Base-by-base conservation (phyloP, 2,888 invertebrate species). In the Zeuzera pyrina region DNA sequence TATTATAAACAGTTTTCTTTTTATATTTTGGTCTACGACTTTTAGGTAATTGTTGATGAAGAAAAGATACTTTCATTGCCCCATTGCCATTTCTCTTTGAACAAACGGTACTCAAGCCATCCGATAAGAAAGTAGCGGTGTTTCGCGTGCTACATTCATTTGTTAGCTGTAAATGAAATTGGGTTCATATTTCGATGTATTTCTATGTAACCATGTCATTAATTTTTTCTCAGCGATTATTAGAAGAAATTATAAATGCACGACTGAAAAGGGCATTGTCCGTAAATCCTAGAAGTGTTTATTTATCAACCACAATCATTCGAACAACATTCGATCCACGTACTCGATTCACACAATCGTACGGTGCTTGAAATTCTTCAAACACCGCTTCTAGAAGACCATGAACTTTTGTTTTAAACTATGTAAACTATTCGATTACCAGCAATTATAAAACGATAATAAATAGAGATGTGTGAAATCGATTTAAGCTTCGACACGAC, bases 261-360 rank as follows among this genome's bases (percentile, higher is more conserved):
- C n/a, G n/a, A n/a, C n/a, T n/a, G n/a, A n/a, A 59, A 62, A 61
- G 67, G 70, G 67, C 71, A 69, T 64, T 61, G 77, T 61, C 70
- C 68, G 59, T 56, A 42, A 58, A 62, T 65, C 61, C 61, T 57
- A 63, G 52, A 56, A 56, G 35, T 44, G 62, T 68, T 71, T 73
- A 64, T 72, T 71, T 72, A 73, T 69, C 66, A 60, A 60, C 48
- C 54, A 59, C 67, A 57, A 72, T 60, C 55, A 47, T 47, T 59
- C 56, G 48, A 61, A 60, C 48, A 48, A 57, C 65, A 81, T 79
- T 77, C 81, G 59, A 66, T 66, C 41, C 81, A 78, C 83, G 83
- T 77, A 57, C 63, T 48, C 64, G 63, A 72, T 78, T 79, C 79
- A 74, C 78, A 78, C 81, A 78, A 73, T 58, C 60, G 55, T 65